Percentiles rank a stretch among this genome's conserved stretches.
Evolutionary conservation across 1,140 invertebrate genomes (phyloP).

Genomic region (Medauroidea extradentata): DNA sequence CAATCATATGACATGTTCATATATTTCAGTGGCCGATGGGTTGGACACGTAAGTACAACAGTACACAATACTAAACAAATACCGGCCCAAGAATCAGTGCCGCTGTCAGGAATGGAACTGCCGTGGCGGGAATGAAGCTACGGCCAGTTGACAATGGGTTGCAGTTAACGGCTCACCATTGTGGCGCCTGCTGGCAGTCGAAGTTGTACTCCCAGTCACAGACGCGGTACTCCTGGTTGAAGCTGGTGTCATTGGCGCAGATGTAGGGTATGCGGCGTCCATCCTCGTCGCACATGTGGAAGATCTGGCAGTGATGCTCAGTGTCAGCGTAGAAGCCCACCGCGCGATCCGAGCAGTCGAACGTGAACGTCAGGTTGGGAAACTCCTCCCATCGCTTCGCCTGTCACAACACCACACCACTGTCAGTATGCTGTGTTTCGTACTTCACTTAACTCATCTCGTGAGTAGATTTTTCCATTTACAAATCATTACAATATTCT

Average conservation of each 20-base stretch:
- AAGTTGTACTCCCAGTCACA: constrained; percentile 59
- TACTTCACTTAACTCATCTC: no score
- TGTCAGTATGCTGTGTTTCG: no score
- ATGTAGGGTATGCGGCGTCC: constrained; percentile 56
- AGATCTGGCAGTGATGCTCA: constrained; percentile 59
- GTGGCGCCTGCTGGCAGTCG: constrained; percentile 51
- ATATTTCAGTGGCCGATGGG: no score
- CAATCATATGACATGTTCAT: no score
- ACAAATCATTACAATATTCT: no score
- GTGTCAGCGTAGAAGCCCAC: constrained; percentile 59
- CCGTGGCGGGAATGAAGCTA: no score
- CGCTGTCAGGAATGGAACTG: no score
- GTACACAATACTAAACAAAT: no score
- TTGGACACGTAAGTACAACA: no score
- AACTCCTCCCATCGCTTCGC: constrained; percentile 57
- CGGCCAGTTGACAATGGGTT: no score
- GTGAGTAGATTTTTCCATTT: no score
- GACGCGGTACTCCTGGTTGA: constrained; percentile 57
- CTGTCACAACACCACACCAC: constrained; percentile 26
- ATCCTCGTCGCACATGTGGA: constrained; percentile 61
- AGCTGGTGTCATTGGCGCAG: constrained; percentile 56
- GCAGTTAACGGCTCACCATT: constrained; percentile 47
- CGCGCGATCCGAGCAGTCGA: constrained; percentile 51
- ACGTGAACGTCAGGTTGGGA: constrained; percentile 57
- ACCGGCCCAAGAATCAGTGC: no score